Evolutionary conservation across 2,113 vertebrate genomes (phyloP).

Genomic region (Scytalopus superciliaris): DNA sequence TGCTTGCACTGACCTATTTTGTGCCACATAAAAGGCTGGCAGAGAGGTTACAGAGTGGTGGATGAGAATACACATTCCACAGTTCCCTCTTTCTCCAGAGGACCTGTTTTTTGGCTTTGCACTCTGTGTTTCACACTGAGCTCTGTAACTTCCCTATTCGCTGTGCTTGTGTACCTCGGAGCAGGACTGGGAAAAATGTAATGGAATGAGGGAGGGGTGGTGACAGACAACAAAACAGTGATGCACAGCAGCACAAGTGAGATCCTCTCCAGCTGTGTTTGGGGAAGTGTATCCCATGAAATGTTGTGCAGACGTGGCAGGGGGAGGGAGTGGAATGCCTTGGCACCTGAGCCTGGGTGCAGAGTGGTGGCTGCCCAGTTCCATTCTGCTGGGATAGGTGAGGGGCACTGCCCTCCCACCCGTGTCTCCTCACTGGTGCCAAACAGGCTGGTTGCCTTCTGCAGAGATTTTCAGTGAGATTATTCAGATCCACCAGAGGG

Average conservation of each 20-base stretch:
- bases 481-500: not conserved
- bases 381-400: not conserved
- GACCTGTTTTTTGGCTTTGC: not conserved
- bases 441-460: not conserved
- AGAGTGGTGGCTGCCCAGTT: not conserved
- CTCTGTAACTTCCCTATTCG: not conserved
- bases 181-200: not conserved
- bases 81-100: not conserved
- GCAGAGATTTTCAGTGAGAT: not conserved
- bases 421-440: not conserved
- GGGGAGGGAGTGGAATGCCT: not conserved
- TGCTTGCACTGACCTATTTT: constrained; percentile 17
- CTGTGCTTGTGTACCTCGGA: not conserved
- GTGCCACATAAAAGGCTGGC: not conserved
- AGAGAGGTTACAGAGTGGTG: not conserved
- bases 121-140: not conserved
- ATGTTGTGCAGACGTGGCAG: not conserved
- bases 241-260: not conserved
- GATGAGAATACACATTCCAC: not conserved
- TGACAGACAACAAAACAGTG: not conserved
- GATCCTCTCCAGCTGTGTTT: not conserved
- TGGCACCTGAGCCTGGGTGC: not conserved
- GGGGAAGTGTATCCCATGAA: not conserved
- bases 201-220: not conserved
- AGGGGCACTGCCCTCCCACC: not conserved